phyloP scores from a whole-genome alignment of 2,888 invertebrate species.

The Deroplatys truncata region DNA sequence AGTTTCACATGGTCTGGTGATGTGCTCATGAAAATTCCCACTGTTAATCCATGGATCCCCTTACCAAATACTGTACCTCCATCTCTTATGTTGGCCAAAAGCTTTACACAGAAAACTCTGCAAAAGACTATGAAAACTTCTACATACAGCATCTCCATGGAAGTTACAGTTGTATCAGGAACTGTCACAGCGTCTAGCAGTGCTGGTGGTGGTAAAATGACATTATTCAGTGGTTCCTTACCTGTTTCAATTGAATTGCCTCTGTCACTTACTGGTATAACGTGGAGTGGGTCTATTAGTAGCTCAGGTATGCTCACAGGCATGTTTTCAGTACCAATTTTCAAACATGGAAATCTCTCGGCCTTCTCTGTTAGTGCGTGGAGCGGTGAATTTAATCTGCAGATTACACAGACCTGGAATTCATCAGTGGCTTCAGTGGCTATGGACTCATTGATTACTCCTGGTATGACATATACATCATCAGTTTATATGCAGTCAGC shows the following conservation, averaged over 20 bases:
- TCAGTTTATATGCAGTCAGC: background rate
- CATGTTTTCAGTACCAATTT: background rate
- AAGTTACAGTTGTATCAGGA: background rate
- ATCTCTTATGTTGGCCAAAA: too few species aligned
- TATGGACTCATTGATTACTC: background rate
- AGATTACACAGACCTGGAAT: background rate
- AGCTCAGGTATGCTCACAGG: background rate
- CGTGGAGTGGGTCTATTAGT: background rate
- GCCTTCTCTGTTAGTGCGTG: background rate
- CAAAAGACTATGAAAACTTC: background rate
- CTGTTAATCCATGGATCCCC: background rate
- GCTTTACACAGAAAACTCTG: too few species aligned
- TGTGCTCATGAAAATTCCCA: background rate
- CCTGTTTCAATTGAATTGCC: background rate
- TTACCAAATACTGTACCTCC: background rate
- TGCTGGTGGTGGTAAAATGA: background rate
- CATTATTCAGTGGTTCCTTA: background rate
- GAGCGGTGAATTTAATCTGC: background rate
- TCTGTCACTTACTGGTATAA: background rate
- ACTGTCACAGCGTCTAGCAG: background rate
- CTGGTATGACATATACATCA: background rate
- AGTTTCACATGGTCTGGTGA: background rate
- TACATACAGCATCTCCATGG: background rate
- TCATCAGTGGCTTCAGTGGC: background rate
- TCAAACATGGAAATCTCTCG: background rate